These are phyloP conservation scores for Rhinolophus sinicus DNA, from an alignment of 2,113 vertebrate genomes.

Conservation along the genomic window DNA sequence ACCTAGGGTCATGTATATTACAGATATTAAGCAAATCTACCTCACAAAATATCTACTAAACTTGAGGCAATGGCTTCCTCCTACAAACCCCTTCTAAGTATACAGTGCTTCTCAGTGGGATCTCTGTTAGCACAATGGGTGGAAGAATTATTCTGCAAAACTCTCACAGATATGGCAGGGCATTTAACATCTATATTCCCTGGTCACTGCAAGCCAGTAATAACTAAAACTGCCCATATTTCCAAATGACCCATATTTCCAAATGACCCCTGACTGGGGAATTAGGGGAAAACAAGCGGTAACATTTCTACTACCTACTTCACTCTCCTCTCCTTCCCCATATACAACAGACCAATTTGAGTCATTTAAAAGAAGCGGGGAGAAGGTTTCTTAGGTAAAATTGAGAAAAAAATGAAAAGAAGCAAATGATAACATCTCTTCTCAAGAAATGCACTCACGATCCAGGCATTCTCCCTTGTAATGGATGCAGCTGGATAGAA, in stretches of 20 bases:
- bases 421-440: neutral
- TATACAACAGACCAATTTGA: neutral
- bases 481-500: neutral
- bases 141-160: neutral
- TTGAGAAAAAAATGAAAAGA: neutral
- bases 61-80: neutral
- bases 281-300: neutral
- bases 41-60: slow-evolving; percentile 6
- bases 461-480: neutral
- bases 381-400: fast-evolving
- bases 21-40: neutral
- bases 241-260: neutral
- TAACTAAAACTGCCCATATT: neutral
- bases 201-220: neutral
- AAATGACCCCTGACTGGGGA: neutral
- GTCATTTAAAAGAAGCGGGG: neutral
- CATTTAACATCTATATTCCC: neutral
- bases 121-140: neutral
- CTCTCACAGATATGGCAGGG: neutral
- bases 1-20: neutral
- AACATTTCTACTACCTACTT: neutral
- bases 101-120: neutral
- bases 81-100: neutral
- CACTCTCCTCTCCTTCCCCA: neutral
- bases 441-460: neutral